phyloP scores from a whole-genome alignment of 2,888 invertebrate genomes.

The Escarpia spicata region DNA sequence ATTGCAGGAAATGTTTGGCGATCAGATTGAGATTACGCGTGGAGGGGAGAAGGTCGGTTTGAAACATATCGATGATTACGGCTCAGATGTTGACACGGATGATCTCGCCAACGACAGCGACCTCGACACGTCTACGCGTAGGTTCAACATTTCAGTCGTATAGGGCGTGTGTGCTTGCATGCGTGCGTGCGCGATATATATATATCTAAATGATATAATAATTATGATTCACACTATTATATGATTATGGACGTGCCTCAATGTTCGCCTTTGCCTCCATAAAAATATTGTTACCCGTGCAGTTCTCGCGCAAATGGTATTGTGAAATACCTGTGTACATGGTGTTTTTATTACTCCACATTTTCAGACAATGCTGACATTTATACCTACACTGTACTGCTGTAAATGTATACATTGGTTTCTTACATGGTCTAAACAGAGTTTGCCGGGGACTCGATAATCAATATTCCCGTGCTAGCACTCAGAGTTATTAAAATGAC shows the following conservation, averaged over 20 bases:
- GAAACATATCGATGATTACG: conserved; percentile 57
- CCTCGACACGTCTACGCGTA: conserved; percentile 61
- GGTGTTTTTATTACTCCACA: not conserved
- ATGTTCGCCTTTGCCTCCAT: no score
- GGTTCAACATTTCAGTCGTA: conserved; percentile 21
- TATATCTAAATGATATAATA: no score
- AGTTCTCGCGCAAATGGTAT: not conserved
- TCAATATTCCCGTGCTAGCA: not conserved
- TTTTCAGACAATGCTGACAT: not conserved
- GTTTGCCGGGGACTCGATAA: not conserved
- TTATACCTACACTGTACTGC: not conserved
- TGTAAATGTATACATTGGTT: not conserved
- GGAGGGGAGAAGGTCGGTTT: conserved; percentile 56
- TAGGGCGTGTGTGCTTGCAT: not conserved
- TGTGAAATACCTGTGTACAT: not conserved
- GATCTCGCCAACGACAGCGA: conserved; percentile 63
- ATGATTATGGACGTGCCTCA: no score
- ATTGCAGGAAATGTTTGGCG: conserved; percentile 61
- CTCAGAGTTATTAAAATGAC: not conserved
- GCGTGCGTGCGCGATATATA: not conserved
- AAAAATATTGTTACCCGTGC: not conserved
- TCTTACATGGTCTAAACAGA: not conserved
- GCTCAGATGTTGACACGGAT: conserved; percentile 59
- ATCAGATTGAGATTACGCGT: conserved; percentile 53
- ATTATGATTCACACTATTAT: no score